phyloP scores from a whole-genome alignment of 2,888 invertebrate species.

The Iphiclides podalirius region DNA sequence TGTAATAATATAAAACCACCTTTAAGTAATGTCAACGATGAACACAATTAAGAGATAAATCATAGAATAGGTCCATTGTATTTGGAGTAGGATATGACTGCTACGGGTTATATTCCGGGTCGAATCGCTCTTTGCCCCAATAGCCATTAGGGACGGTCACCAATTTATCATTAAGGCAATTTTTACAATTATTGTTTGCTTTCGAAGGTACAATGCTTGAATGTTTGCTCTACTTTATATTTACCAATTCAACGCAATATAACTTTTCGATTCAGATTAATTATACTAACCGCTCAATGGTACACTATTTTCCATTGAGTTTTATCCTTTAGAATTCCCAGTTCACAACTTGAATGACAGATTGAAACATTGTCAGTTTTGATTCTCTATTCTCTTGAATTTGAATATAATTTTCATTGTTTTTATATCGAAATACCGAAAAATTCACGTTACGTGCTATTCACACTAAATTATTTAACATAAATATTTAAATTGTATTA shows the following conservation, averaged over 20 bases:
- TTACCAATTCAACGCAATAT: no score
- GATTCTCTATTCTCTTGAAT: no score
- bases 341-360: no score
- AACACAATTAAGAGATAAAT: constrained; percentile 76
- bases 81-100: constrained; percentile 74
- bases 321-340: no score
- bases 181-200: constrained; percentile 77
- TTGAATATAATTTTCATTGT: no score
- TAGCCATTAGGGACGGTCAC: constrained; percentile 73
- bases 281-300: background rate
- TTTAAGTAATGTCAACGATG: constrained; percentile 55
- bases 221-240: constrained; percentile 55
- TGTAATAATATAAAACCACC: constrained; percentile 54
- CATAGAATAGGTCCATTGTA: constrained; percentile 68
- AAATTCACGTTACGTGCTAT: no score
- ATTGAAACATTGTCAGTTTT: no score
- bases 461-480: no score
- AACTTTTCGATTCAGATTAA: background rate
- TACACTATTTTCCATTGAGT: no score
- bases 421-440: no score
- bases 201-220: constrained; percentile 40
- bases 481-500: no score
- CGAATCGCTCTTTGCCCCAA: constrained; percentile 63
- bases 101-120: constrained; percentile 58
- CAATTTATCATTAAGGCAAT: constrained; percentile 80